Percentiles rank a stretch among this genome's conserved stretches.
phyloP scores from a whole-genome alignment of 2,888 invertebrate species.

The Gasteruption jaculator region DNA sequence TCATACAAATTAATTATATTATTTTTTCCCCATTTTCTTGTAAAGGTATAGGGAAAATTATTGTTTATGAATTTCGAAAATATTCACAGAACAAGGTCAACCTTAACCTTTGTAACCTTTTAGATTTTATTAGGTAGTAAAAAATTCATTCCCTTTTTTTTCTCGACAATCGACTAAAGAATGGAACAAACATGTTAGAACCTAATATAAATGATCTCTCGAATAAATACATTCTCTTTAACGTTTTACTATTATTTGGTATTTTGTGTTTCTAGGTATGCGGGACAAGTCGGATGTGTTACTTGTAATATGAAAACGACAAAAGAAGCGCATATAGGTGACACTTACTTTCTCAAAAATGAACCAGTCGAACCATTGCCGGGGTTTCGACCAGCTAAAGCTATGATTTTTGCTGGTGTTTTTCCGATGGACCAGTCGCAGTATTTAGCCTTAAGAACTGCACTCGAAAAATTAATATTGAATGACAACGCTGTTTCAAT shows the following conservation, averaged over 20 bases:
- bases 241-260: no score
- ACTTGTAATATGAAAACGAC: slow-evolving; percentile 74
- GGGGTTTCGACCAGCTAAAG: slow-evolving; percentile 66
- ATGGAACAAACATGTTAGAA: no score
- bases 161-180: no score
- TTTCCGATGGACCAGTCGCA: slow-evolving; percentile 91
- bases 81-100: no score
- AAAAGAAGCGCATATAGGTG: slow-evolving; percentile 72
- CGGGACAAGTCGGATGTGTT: slow-evolving; percentile 92
- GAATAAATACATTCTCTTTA: no score
- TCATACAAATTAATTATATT: slow-evolving; percentile 10
- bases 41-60: background rate
- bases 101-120: no score
- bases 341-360: slow-evolving; percentile 63
- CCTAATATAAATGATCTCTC: background rate
- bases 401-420: slow-evolving; percentile 84
- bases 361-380: slow-evolving; percentile 58
- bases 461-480: slow-evolving; percentile 86
- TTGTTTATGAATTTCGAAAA: no score
- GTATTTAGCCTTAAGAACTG: slow-evolving; percentile 66
- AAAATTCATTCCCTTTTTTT: no score
- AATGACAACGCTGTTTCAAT: slow-evolving; percentile 93
- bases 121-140: no score
- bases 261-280: slow-evolving; percentile 53
- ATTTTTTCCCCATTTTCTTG: background rate